phyloP scores from a whole-genome alignment of 2,888 invertebrate species.

The Troides oblongomaculatus region DNA sequence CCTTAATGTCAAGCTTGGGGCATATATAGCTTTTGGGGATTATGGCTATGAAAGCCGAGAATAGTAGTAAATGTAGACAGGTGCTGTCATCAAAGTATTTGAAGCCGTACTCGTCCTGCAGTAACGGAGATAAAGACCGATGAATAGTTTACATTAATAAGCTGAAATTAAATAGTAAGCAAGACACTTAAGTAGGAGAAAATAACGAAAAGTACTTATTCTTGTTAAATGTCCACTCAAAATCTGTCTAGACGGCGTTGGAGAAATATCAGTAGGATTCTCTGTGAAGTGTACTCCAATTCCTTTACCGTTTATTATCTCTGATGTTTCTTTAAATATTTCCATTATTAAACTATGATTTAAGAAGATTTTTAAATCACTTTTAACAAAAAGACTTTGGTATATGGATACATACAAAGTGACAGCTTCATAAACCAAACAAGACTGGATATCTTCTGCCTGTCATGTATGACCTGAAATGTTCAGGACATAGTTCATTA shows the following conservation, averaged over 20 bases:
- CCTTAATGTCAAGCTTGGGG: too few relatives aligned
- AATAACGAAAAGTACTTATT: neutral
- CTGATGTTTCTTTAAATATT: neutral
- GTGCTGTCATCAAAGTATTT: neutral
- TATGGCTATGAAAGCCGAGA: too few relatives aligned
- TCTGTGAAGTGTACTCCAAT: conserved; percentile 1
- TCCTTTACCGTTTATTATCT: neutral
- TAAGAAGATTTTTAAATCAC: too few relatives aligned
- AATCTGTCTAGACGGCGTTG: neutral
- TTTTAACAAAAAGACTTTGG: too few relatives aligned
- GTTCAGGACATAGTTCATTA: too few relatives aligned
- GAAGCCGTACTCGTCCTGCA: neutral
- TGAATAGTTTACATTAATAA: neutral
- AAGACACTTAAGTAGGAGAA: neutral
- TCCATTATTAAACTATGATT: neutral
- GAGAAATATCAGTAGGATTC: conserved; percentile 3
- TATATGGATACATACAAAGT: too few relatives aligned
- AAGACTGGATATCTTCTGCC: too few relatives aligned
- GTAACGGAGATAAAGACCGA: neutral
- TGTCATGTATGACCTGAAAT: too few relatives aligned
- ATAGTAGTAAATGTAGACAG: too few relatives aligned
- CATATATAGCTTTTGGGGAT: too few relatives aligned
- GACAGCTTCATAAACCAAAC: too few relatives aligned
- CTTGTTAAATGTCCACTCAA: conserved; percentile 1
- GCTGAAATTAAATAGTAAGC: neutral